A percentile compares a stretch with the other conserved stretches of the same genome.
These are phyloP conservation scores for Eupithecia dodoneata DNA, from an alignment of 2,888 invertebrate species.

Conservation along the genomic window DNA sequence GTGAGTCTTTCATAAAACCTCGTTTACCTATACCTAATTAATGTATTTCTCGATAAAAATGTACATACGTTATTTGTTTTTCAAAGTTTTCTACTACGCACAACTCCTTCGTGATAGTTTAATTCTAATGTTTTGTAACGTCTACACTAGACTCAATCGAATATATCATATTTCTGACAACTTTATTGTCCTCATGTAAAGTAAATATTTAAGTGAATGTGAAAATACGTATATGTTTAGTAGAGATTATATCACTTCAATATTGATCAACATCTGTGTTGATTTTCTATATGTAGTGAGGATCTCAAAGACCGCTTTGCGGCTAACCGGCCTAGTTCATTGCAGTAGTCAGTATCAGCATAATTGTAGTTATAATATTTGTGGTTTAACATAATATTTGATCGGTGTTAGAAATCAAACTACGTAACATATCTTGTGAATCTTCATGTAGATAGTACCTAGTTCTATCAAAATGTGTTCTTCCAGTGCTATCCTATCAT, in stretches of 20 bases:
- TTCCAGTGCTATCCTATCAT: constrained; percentile 72
- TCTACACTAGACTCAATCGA: constrained; percentile 51
- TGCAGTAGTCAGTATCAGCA: constrained; percentile 46
- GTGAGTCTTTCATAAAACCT: constrained; percentile 53
- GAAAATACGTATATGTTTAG: constrained; percentile 32
- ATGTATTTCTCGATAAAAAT: constrained; percentile 58
- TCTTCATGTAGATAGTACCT: constrained; percentile 52
- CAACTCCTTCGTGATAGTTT: constrained; percentile 77
- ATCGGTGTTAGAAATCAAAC: constrained; percentile 72
- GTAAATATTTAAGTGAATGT: constrained; percentile 38
- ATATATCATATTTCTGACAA: constrained; percentile 54
- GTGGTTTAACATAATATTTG: constrained; percentile 55
- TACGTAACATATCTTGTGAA: constrained; percentile 76
- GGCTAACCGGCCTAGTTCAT: constrained; percentile 42
- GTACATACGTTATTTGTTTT: constrained; percentile 66
- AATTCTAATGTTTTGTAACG: constrained; percentile 60
- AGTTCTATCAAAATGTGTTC: constrained; percentile 72
- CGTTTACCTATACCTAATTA: constrained; percentile 57
- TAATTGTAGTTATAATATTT: constrained; percentile 53
- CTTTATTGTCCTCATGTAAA: constrained; percentile 43
- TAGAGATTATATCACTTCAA: constrained; percentile 22
- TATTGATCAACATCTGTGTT: constrained; percentile 19
- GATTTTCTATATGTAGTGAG: constrained; percentile 21
- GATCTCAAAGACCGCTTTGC: constrained; percentile 19
- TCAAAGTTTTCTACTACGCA: constrained; percentile 79